Evolutionary conservation across 1,140 invertebrate species (phyloP), one percentile per base, ranked within the genome.

Genomic region (Drosophila bocqueti): DNA sequence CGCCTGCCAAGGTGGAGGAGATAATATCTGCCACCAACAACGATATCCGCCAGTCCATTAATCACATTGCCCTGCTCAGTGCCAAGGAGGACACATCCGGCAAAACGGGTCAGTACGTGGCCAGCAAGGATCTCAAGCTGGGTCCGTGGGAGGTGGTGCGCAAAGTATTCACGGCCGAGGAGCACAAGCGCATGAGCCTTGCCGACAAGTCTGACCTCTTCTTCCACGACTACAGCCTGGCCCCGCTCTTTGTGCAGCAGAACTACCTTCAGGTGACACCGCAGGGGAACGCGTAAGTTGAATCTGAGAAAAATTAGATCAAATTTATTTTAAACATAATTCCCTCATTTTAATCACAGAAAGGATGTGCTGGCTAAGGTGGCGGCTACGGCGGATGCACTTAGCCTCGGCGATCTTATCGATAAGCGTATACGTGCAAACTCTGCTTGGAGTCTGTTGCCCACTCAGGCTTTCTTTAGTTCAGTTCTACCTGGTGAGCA

Each of bases 161-260:
- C 40, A 97, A 97, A 93, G 97, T 99, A 3, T 99, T 99, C 93
- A 96, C 95, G 31, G 94, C 95, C 24, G 95, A 96, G 42, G 97
- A 98, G 61, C 96, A 98, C 77, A 96, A 96, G 81, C 94, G 93
- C 1, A 99, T 98, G 97, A 95, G 93, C 16, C 94, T 98, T 3
- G 94, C 96, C 79, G 97, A 99, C 82, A 99, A 98, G 93, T 96
- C 95, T 50, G 96, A 97, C 90, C 93, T 99, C 45, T 99, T 99
- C 93, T 99, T 99, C 93, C 96, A 98, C 77, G 99, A 99, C 94
- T 99, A 99, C 93, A 98, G 95, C 87, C 95, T 99, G 66, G 96
- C 96, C 6, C 97, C 98, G 10, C 94, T 99, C 21, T 99, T 99
- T 94, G 97, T 99, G 0, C 98, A 99, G 92, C 99, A 99, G 93